A percentile compares a stretch with the other conserved stretches of the same genome.
Evolutionary conservation across 2,113 vertebrate species (phyloP).

Genomic region (Sphyrna mokarran): DNA sequence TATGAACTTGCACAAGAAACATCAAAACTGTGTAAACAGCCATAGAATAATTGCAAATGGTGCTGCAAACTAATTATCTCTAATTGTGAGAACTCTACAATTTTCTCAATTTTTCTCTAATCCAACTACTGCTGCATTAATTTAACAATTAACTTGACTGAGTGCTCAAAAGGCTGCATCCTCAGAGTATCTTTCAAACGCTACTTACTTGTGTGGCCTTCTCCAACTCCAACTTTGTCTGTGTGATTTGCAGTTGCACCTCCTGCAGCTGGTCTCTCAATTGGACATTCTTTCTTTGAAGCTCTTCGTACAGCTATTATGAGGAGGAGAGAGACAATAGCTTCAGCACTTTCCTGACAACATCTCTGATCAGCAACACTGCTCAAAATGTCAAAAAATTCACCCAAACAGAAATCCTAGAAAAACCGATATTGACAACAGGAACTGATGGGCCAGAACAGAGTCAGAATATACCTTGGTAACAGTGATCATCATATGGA

Average conservation of each 20-base stretch:
- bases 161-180: not conserved
- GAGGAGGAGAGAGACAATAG: not conserved
- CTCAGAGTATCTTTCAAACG: not conserved
- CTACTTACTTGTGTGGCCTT: constrained; percentile 63
- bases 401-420: not conserved
- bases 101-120: not conserved
- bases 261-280: constrained; percentile 69
- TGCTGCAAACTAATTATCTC: not conserved
- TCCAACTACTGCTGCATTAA: not conserved
- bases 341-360: not conserved
- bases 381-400: not conserved
- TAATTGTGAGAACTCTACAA: not conserved
- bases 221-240: constrained; percentile 66
- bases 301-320: constrained; percentile 62
- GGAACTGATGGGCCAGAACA: not conserved
- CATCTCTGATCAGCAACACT: not conserved
- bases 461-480: not conserved
- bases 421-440: not conserved
- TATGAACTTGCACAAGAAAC: not conserved
- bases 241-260: constrained; percentile 59
- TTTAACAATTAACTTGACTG: not conserved
- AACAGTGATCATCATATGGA: not conserved
- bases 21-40: not conserved
- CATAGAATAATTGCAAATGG: not conserved
- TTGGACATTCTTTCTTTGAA: constrained; percentile 64